Conservation (phyloP, 92 coral and sea anemone species). For the Virgularia gustaviana region DNA sequence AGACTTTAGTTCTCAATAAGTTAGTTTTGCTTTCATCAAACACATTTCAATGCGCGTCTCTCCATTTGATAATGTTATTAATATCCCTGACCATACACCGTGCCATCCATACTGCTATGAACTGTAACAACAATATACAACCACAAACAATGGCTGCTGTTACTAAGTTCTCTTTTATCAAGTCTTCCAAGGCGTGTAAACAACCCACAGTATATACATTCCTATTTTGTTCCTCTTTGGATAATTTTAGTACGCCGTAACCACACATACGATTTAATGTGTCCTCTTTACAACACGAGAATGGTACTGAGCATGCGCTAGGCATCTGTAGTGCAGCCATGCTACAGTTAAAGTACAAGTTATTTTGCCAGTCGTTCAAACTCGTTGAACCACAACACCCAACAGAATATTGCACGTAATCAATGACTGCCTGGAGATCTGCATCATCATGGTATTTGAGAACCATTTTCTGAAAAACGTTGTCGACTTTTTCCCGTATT, state of each 20-base stretch:
- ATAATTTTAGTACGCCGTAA: slow-evolving; percentile 53
- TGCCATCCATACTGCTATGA: slow-evolving; percentile 69
- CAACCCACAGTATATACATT: slow-evolving; percentile 67
- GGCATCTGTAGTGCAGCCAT: slow-evolving; percentile 28
- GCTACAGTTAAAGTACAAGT: slow-evolving; percentile 80
- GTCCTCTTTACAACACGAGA: slow-evolving; percentile 80
- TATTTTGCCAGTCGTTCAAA: slow-evolving; percentile 77
- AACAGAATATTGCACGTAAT: slow-evolving; percentile 68
- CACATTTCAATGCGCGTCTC: slow-evolving; percentile 10
- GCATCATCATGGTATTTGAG: slow-evolving; percentile 80
- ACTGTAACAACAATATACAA: slow-evolving; percentile 48
- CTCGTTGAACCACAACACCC: slow-evolving; percentile 79
- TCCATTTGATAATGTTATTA: slow-evolving; percentile 53
- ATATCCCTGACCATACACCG: slow-evolving; percentile 67
- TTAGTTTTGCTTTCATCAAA: too few relatives aligned
- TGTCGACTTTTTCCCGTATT: slow-evolving; percentile 66
- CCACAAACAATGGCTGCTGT: slow-evolving; percentile 12
- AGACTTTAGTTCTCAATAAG: too few relatives aligned
- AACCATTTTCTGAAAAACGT: slow-evolving; percentile 66
- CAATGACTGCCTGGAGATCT: slow-evolving; percentile 75
- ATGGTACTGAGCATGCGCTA: slow-evolving; percentile 78
- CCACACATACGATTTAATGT: slow-evolving; percentile 89
- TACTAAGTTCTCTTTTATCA: slow-evolving; percentile 53
- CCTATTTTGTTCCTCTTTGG: slow-evolving; percentile 42
- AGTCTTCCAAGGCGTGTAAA: slow-evolving; percentile 72